These are phyloP conservation scores for Sebastiscus tertius DNA, from an alignment of 2,797 vertebrate species.

Conservation along the genomic window DNA sequence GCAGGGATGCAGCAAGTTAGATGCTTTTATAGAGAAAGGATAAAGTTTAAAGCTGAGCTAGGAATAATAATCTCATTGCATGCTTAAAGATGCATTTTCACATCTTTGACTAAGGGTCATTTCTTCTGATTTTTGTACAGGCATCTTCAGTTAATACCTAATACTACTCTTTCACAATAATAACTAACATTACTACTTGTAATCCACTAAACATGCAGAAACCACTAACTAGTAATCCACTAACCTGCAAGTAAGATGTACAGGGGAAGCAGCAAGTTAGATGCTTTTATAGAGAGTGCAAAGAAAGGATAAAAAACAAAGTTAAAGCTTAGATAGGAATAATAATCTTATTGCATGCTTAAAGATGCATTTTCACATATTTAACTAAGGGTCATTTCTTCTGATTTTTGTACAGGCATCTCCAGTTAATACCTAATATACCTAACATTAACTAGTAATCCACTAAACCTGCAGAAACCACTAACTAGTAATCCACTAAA, in stretches of 20 bases:
- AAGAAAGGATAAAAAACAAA: constrained; percentile 35
- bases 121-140: neutral
- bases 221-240: neutral
- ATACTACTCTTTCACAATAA: neutral
- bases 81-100: neutral
- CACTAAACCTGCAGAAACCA: neutral
- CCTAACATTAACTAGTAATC: neutral
- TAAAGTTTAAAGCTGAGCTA: constrained; percentile 47
- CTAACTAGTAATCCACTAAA: neutral
- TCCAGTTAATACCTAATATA: neutral
- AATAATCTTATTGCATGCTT: neutral
- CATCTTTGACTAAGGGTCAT: neutral
- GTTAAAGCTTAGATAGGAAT: constrained; percentile 29
- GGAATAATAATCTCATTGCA: neutral
- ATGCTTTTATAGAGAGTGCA: constrained; percentile 30
- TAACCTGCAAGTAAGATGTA: neutral
- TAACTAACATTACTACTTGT: neutral
- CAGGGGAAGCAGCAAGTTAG: constrained; percentile 2
- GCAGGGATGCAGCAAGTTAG: constrained; percentile 3
- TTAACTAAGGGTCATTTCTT: neutral
- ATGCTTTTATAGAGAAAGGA: constrained; percentile 28
- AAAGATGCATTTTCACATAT: neutral
- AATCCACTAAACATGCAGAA: neutral
- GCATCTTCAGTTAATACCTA: constrained; percentile 6
- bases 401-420: neutral